Percentiles rank a stretch among this genome's conserved stretches.
phyloP scores from a whole-genome alignment of 1,140 invertebrate species.

The Sitodiplosis mosellana region DNA sequence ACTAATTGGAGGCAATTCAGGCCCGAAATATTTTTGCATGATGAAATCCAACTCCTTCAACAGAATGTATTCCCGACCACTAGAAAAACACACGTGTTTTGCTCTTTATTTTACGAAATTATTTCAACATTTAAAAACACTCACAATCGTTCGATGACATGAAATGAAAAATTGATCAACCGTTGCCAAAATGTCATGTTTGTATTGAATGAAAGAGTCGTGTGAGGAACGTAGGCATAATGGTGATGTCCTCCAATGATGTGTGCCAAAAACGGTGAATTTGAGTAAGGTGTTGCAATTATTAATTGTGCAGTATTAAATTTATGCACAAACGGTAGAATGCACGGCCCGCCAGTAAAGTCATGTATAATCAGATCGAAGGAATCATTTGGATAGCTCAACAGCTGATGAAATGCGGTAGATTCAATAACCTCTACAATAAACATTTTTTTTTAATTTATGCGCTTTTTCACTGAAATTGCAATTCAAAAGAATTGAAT shows the following conservation, averaged over 20 bases:
- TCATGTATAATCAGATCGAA: slow-evolving; percentile 2
- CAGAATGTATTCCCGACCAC: neutral
- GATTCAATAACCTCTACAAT: too few relatives aligned
- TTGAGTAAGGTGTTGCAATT: neutral
- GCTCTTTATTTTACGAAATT: too few relatives aligned
- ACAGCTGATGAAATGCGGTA: too few relatives aligned
- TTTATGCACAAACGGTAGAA: neutral
- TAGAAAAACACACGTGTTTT: neutral
- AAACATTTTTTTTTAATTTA: too few relatives aligned
- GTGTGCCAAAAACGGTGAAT: neutral
- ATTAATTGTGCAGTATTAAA: slow-evolving; percentile 1
- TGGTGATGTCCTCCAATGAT: neutral
- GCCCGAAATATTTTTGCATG: too few relatives aligned
- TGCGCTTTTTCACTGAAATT: too few relatives aligned
- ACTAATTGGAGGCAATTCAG: too few relatives aligned
- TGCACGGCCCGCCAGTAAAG: neutral
- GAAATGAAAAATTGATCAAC: neutral
- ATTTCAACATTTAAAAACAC: neutral
- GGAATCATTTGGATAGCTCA: too few relatives aligned
- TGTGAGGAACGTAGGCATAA: neutral
- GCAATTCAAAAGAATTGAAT: too few relatives aligned
- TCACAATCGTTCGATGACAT: neutral
- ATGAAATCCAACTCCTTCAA: neutral
- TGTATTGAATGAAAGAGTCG: neutral
- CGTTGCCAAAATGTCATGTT: neutral